phyloP scores from a whole-genome alignment of 2,797 vertebrate species.

The Coendou prehensilis region DNA sequence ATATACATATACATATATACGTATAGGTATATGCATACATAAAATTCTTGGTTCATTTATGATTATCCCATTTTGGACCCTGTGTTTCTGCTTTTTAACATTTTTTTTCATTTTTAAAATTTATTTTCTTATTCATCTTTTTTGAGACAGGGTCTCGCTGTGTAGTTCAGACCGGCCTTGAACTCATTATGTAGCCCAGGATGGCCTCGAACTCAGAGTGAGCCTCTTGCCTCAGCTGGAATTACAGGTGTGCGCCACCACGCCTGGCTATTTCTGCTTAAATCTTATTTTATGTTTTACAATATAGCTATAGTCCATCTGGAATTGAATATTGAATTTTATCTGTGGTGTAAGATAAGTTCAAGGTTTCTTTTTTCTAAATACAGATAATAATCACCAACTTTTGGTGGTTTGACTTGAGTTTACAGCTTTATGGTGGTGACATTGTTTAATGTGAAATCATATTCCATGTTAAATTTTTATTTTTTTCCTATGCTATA shows the following conservation, averaged over 20 bases:
- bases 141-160: no score
- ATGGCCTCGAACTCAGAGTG: no score
- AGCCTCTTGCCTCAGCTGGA: no score
- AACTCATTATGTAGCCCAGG: no score
- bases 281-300: no score
- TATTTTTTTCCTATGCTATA: neutral
- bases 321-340: neutral
- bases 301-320: neutral
- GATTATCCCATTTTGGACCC: neutral
- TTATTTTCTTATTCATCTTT: no score
- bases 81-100: neutral
- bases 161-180: no score
- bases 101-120: no score
- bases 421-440: neutral
- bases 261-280: no score
- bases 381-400: neutral
- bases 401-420: neutral
- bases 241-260: no score
- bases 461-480: neutral
- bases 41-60: constrained; percentile 42
- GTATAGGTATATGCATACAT: neutral
- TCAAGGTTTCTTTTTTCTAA: neutral
- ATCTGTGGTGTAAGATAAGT: neutral
- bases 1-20: no score
- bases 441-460: neutral